These are phyloP conservation scores for Pangasius mekongensis DNA, from an alignment of 2,797 vertebrate genomes.

Conservation along the genomic window DNA sequence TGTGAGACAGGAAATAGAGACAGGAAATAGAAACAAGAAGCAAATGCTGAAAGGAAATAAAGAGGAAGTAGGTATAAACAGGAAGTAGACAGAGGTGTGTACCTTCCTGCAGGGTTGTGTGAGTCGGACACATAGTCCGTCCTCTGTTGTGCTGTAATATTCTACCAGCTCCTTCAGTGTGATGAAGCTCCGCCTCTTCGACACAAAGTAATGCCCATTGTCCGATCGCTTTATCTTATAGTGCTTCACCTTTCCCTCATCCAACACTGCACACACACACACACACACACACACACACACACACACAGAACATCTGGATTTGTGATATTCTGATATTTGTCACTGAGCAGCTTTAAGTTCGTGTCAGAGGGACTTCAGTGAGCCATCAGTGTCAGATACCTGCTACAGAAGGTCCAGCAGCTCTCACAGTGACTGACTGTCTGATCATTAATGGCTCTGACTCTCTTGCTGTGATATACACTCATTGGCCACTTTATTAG, in stretches of 20 bases:
- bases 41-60: background rate
- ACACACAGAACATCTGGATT: background rate
- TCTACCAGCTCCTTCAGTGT: conserved; percentile 82
- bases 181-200: conserved; percentile 70
- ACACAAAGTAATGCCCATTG: conserved; percentile 79
- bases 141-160: conserved; percentile 75
- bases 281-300: conserved; percentile 23
- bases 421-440: too few species aligned
- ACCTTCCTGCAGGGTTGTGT: conserved; percentile 88
- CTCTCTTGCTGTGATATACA: too few species aligned
- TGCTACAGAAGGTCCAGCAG: too few species aligned
- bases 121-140: conserved; percentile 86
- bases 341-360: too few species aligned
- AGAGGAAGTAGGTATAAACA: background rate
- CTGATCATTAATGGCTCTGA: too few species aligned
- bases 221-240: conserved; percentile 83
- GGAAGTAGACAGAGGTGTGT: conserved; percentile 21
- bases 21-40: background rate
- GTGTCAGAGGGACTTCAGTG: too few species aligned
- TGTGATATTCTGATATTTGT: too few species aligned
- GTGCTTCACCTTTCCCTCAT: conserved; percentile 84
- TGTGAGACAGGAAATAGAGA: too few species aligned
- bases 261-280: conserved; percentile 81
- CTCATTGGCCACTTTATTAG: too few species aligned
- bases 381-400: too few species aligned